These are phyloP conservation scores for Polypterus senegalus DNA, from an alignment of 2,113 vertebrate genomes.

Conservation along the genomic window DNA sequence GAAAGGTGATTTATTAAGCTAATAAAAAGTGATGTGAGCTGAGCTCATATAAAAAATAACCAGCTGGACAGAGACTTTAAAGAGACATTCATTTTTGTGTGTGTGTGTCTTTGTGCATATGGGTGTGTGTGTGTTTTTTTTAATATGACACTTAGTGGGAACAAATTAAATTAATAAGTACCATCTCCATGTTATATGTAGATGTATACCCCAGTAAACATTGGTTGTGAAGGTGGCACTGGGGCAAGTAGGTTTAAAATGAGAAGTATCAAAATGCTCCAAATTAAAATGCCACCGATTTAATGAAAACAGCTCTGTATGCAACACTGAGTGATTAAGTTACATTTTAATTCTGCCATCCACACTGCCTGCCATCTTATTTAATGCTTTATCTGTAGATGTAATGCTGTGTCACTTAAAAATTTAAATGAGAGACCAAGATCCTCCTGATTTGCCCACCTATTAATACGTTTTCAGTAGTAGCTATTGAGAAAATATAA, in stretches of 20 bases:
- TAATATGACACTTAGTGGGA: constrained; percentile 18
- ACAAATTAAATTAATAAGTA: constrained; percentile 10
- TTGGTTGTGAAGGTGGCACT: not conserved
- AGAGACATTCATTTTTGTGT: constrained; percentile 67
- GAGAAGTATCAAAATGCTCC: constrained; percentile 21
- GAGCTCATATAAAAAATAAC: constrained; percentile 95
- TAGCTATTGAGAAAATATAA: constrained; percentile 42
- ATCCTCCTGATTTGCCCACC: constrained; percentile 32
- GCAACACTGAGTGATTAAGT: constrained; percentile 37
- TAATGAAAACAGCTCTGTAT: constrained; percentile 12
- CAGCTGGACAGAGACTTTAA: constrained; percentile 82
- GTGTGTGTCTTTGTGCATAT: constrained; percentile 38
- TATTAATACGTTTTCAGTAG: constrained; percentile 27
- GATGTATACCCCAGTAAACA: constrained; percentile 7
- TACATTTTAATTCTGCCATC: constrained; percentile 44
- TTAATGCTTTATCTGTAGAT: constrained; percentile 44
- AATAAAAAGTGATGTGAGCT: constrained; percentile 99
- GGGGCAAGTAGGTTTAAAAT: too few species aligned
- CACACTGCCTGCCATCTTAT: constrained; percentile 39
- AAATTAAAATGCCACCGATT: constrained; percentile 32
- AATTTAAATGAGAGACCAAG: constrained; percentile 42
- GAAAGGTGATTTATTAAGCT: constrained; percentile 99
- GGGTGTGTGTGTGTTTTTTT: constrained; percentile 44
- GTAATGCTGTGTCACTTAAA: constrained; percentile 48
- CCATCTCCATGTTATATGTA: not conserved